Evolutionary conservation across 2,113 vertebrate species (phyloP), one percentile per base, ranked within the genome.

Genomic region (Syngnathus floridae): DNA sequence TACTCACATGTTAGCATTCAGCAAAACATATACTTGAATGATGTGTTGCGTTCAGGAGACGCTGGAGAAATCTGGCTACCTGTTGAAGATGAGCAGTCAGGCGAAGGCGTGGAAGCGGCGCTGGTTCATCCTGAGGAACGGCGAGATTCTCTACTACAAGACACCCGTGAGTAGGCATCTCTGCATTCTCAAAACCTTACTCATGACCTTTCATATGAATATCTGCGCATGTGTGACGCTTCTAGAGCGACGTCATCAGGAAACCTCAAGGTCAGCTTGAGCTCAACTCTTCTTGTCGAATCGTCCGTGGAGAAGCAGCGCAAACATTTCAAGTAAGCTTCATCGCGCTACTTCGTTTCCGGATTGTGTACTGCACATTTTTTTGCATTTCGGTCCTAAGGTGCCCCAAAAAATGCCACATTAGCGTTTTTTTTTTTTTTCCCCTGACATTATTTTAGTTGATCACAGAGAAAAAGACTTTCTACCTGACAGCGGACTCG

Each of bases 191-290:
- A 12, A 2, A 38, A 55, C 10, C 17, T 14, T 67, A 31, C 26
- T 31, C 26, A 31, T 3, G 26, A 31, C 26, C 16, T 70, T 45
- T 5, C 14, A 16, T 14, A 14, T 46, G 4, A 12, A 19, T 21
- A 19, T 64, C 38, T 64, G 38, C 4, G 37, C 43, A 21, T 40
- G 17, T 31, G 2, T 43, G 9, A 43, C 62, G 38, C 71, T 56
- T 65, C 48, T 76, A 95, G 94, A 95, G 93, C 45, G 94, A 95
- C 0, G 90, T 95, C 68, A 94, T 95, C 87, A 84, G 87, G 79
- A 94, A 94, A 77, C 93, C 94, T 62, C 92, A 93, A 81, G 94
- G 94, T 63, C 93, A 93, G 85, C 90, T 94, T 66, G 91, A 95
- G 80, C 89, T 95, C 67, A 93, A 91, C 86, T 92, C 93, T 0